Evolutionary conservation across 1,140 invertebrate species (phyloP).

Genomic region (Brachionus calyciflorus): DNA sequence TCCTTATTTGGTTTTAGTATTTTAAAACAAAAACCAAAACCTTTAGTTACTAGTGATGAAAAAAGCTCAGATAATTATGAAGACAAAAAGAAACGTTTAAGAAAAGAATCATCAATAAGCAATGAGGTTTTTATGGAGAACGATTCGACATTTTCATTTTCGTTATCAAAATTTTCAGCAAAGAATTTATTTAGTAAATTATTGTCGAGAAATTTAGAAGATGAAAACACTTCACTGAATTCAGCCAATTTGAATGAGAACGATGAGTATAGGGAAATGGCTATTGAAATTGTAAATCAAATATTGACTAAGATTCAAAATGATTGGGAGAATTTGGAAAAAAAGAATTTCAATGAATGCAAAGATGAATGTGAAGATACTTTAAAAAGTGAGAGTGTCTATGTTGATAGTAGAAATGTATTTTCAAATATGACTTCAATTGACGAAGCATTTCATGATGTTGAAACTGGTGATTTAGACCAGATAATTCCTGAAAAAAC

Average conservation of each 20-base stretch:
- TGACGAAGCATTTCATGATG: slow-evolving; percentile 8
- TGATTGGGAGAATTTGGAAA: neutral
- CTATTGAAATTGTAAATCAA: slow-evolving; percentile 11
- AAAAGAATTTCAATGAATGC: neutral
- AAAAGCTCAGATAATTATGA: neutral
- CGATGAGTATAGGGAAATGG: neutral
- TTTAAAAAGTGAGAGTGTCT: slow-evolving; percentile 5
- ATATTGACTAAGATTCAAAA: neutral
- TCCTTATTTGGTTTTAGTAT: slow-evolving; percentile 28
- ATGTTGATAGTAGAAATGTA: slow-evolving; percentile 11
- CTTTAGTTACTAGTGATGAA: slow-evolving; percentile 10
- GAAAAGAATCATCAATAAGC: slow-evolving; percentile 43
- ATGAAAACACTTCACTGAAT: neutral
- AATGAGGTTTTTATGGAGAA: slow-evolving; percentile 43
- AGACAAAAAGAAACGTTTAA: neutral
- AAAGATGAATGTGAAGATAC: neutral
- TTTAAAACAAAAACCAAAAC: slow-evolving; percentile 23
- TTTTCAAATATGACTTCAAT: slow-evolving; percentile 12
- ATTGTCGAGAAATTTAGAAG: slow-evolving; percentile 16
- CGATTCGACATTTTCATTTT: slow-evolving; percentile 23
- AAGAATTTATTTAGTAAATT: slow-evolving; percentile 20
- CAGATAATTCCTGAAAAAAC: neutral
- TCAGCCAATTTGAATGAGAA: neutral
- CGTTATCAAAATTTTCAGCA: slow-evolving; percentile 23
- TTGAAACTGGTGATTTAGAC: neutral